Base-by-base conservation (phyloP, 1,140 invertebrate species). In the Drosophila ercepeae region DNA sequence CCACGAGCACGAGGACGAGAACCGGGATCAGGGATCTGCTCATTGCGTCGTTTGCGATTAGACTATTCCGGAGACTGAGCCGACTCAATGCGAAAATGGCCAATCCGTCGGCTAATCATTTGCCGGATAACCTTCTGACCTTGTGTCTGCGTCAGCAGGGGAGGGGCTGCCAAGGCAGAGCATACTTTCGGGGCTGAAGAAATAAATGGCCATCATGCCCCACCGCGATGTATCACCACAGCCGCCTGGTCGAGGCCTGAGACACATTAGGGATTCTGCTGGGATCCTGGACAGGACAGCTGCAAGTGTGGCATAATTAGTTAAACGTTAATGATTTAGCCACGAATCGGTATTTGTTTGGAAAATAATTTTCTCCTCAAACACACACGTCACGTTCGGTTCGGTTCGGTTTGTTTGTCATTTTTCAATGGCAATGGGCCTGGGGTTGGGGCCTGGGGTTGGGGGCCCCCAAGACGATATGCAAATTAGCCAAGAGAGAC, bases 331-430 rank as follows among this genome's bases (percentile, higher is more conserved):
- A n/a, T n/a, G n/a, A n/a, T n/a, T n/a, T n/a, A n/a, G n/a, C n/a
- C n/a, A 32, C 9, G 1, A 32, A 32, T 32, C 9, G 29, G 27
- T 9, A n/a, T n/a, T n/a, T n/a, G n/a, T n/a, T n/a, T n/a, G n/a
- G n/a, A n/a, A n/a, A n/a, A n/a, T n/a, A n/a, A n/a, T n/a, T 13
- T 19, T 42, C 9, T 7, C 29, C 32, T 11, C 13, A 34, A 3
- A 9, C 65, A 42, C 39, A 7, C 34, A 7, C 16, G 34, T 0
- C n/a, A 21, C 16, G 13, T 14, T 48, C 29, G n/a, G n/a, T 46
- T 29, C 19, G 21, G 21, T 34, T 45, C 48, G 67, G 64, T 68
- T 68, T 68, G 61, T 68, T 68, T 68, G 64, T 68, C 64, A 68
- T 68, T 68, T 68, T 68, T 68, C 64, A 68, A 68, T 68, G 64